These are phyloP conservation scores for Brachyalestes nurse DNA, from an alignment of 2,797 vertebrate species.

Conservation along the genomic window DNA sequence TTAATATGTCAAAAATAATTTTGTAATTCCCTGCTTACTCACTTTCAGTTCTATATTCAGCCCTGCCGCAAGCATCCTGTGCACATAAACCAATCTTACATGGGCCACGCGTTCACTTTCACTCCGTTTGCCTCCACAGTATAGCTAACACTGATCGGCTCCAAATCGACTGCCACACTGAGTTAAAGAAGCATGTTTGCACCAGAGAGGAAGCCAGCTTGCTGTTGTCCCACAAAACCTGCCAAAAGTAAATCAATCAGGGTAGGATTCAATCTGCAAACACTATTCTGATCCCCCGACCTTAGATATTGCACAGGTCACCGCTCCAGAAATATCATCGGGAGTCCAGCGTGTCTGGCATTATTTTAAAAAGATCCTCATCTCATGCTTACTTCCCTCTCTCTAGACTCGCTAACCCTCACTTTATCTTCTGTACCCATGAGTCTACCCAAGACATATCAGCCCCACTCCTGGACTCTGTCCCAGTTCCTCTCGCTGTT, in stretches of 20 bases:
- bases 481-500: conserved; percentile 23
- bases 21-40: neutral
- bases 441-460: conserved; percentile 18
- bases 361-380: conserved; percentile 44
- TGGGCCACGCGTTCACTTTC: neutral
- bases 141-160: conserved; percentile 10
- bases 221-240: neutral
- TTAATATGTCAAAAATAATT: neutral
- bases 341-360: conserved; percentile 24
- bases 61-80: neutral
- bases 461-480: conserved; percentile 1
- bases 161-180: conserved; percentile 10
- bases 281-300: conserved; percentile 45
- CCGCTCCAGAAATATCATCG: conserved; percentile 45
- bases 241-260: conserved; percentile 52
- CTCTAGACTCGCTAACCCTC: conserved; percentile 24
- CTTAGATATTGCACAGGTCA: conserved; percentile 50
- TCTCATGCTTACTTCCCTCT: conserved; percentile 3
- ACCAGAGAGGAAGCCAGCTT: conserved; percentile 2
- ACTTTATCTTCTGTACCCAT: conserved; percentile 31
- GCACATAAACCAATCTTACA: neutral
- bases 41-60: neutral
- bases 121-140: conserved; percentile 12
- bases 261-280: conserved; percentile 54
- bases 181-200: conserved; percentile 42